Base-by-base conservation (phyloP, 2,888 invertebrate species). In the Drosophila borborema region DNA sequence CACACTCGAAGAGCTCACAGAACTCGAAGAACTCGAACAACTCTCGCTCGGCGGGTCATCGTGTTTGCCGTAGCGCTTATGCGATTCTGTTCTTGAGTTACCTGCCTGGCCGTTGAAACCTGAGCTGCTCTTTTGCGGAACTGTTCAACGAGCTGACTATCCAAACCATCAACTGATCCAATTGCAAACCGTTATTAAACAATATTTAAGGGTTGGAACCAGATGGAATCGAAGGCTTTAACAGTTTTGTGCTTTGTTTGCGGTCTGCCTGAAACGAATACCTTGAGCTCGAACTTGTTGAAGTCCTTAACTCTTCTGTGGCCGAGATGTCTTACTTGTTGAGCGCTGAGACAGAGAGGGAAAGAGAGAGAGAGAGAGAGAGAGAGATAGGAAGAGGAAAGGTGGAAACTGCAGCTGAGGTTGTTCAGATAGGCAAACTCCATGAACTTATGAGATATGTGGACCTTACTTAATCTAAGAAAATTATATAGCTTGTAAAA, bases 41-140 rank as follows among this genome's bases (percentile, higher is more conserved):
- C 38, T 53, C 60, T 54, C 38, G 55, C 61, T 18, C 40, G n/a
- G 31, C 55, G 72, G 71, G 63, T 75, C 75, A 66, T 55, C 64
- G 51, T 67, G 63, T 70, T 60, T 68, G 60, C 54, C 55, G 58
- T 61, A 77, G 55, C 28, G 72, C 64, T 49, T 68, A 51, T 74
- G 68, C 72, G 54, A 64, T 51, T 45, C 64, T 61, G 53, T 70
- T 72, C 74, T 83, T 59, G 43, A 53, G 68, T 84, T 84, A 79
- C 84, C 82, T 83, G 62, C 56, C 58, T 60, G 60, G 4, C 18
- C 61, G 23, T 45, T 66, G 84, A 65, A 76, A 85, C 53, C 59
- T 54, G 85, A 84, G 60, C 80, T 53, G 34, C 51, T 40, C 55
- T 16, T 6, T 34, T 48, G 66, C 53, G 77, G 63, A 77, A 77